Conservation (phyloP, 2,888 invertebrate genomes). For the Chaetogeoica ovagalla region DNA sequence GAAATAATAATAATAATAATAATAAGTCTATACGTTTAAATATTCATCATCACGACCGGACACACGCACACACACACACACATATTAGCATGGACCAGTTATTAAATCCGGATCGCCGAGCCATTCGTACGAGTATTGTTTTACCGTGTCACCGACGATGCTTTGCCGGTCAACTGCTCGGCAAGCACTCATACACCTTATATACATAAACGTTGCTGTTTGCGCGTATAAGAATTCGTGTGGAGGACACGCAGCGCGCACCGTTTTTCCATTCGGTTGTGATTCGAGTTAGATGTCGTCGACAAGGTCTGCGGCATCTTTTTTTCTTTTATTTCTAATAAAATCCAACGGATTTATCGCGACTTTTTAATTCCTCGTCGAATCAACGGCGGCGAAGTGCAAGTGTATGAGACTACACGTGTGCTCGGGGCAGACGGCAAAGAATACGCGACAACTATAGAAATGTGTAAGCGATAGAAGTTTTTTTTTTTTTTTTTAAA, state of each 20-base stretch:
- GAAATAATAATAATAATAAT: conserved; percentile 9
- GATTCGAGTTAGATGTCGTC: background rate
- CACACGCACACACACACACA: conserved; percentile 1
- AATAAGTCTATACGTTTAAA: conserved; percentile 37
- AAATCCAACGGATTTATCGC: no score
- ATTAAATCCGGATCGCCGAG: conserved; percentile 51
- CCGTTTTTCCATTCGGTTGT: background rate
- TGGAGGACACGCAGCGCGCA: background rate
- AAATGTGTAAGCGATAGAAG: no score
- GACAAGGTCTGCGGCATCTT: no score
- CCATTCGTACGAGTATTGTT: conserved; percentile 23
- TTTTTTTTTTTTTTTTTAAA: no score
- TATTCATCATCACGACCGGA: conserved; percentile 53
- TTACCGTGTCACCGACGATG: conserved; percentile 46
- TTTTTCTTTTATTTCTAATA: no score
- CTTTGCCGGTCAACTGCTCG: conserved; percentile 21
- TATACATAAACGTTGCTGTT: background rate
- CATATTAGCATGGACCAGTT: conserved; percentile 51
- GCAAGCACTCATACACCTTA: conserved; percentile 1
- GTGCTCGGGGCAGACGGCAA: no score
- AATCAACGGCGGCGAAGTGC: no score
- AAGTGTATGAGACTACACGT: no score
- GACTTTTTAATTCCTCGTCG: no score
- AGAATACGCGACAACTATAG: no score
- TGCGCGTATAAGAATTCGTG: background rate